phyloP scores from a whole-genome alignment of 2,888 invertebrate species.

The Lasioglossum morio region DNA sequence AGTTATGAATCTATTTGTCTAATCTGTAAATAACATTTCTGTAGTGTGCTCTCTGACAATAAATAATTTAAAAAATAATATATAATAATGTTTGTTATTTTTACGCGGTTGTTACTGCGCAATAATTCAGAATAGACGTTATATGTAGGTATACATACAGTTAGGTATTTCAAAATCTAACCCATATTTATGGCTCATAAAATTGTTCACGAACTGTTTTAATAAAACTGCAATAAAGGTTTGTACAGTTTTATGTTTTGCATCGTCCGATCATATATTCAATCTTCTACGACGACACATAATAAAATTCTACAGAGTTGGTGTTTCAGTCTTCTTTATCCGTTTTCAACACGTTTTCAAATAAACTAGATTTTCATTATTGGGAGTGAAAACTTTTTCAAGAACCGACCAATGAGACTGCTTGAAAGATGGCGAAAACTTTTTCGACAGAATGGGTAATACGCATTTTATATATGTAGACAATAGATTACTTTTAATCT shows the following conservation, averaged over 20 bases:
- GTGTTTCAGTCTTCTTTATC: background rate
- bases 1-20: no score
- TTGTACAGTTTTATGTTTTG: background rate
- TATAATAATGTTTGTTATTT: no score
- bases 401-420: background rate
- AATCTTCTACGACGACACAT: background rate
- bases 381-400: background rate
- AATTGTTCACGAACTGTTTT: background rate
- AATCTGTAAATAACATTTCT: no score
- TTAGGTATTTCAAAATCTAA: background rate
- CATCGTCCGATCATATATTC: background rate
- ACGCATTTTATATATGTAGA: background rate
- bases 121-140: no score
- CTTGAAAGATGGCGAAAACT: background rate
- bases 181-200: background rate
- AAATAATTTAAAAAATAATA: no score
- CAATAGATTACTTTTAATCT: background rate
- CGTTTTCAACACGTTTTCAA: background rate
- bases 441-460: background rate
- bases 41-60: no score
- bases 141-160: no score
- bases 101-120: no score
- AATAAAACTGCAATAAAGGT: background rate
- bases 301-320: background rate
- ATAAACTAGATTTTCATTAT: background rate